Conservation (phyloP, 2,888 invertebrate genomes). For the Oxycera nigricornis region DNA sequence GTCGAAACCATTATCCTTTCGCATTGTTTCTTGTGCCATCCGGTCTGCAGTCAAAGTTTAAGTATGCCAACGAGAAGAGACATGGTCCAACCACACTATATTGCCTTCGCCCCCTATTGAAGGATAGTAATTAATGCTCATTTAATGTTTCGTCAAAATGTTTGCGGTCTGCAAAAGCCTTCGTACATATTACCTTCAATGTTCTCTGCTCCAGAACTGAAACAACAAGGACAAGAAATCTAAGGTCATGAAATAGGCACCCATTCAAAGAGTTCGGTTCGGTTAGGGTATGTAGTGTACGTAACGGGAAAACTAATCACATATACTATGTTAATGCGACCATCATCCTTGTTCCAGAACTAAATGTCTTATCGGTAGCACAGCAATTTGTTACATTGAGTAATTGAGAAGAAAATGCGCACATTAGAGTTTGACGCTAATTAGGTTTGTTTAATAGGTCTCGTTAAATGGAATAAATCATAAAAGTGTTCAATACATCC, state of each 20-base stretch:
- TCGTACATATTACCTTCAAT: slow-evolving; percentile 1
- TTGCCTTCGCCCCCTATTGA: slow-evolving; percentile 17
- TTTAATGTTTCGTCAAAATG: slow-evolving; percentile 47
- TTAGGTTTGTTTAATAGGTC: slow-evolving; percentile 32
- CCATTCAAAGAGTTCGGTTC: slow-evolving; percentile 24
- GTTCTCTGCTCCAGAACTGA: no score
- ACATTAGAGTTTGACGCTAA: slow-evolving; percentile 1
- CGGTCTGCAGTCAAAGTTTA: neutral
- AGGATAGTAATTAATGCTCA: slow-evolving; percentile 44
- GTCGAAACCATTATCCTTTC: slow-evolving; percentile 35
- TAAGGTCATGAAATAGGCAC: slow-evolving; percentile 30
- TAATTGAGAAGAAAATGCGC: slow-evolving; percentile 16
- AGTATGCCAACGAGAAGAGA: neutral
- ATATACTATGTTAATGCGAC: neutral
- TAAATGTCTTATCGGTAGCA: slow-evolving; percentile 21
- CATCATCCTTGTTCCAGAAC: neutral
- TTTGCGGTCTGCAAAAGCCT: slow-evolving; percentile 40
- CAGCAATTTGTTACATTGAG: slow-evolving; percentile 24
- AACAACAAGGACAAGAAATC: neutral
- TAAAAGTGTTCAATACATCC: no score
- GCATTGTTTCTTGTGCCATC: slow-evolving; percentile 36
- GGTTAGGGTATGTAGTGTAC: neutral
- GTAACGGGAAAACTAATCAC: neutral
- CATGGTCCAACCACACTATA: slow-evolving; percentile 14
- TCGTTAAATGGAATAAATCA: slow-evolving; percentile 10